Conservation (phyloP, 2,888 invertebrate species). For the Dusona sp. region DNA sequence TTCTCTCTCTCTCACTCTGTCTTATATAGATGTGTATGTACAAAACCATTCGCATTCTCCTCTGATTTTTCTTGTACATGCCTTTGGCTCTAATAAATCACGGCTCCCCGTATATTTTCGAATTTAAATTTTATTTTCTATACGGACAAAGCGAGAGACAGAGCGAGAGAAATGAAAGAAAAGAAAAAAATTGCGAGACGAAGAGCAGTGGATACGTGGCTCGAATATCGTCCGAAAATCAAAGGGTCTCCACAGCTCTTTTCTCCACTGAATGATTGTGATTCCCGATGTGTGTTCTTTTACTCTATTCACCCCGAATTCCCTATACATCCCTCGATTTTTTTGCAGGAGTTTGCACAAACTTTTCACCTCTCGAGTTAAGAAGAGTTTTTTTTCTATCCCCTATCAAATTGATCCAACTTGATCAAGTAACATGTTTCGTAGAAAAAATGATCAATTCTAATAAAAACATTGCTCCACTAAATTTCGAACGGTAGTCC, state of each 20-base stretch:
- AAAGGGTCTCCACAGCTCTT: slow-evolving; percentile 44
- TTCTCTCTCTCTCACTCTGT: neutral
- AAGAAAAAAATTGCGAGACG: slow-evolving; percentile 25
- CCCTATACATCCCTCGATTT: neutral
- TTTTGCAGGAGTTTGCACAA: slow-evolving; percentile 15
- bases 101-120: slow-evolving; percentile 58
- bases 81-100: slow-evolving; percentile 57
- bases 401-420: neutral
- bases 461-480: neutral
- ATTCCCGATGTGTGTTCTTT: slow-evolving; percentile 14
- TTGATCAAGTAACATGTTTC: neutral
- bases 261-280: slow-evolving; percentile 1
- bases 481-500: neutral
- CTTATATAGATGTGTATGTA: slow-evolving; percentile 1
- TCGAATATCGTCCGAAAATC: slow-evolving; percentile 62
- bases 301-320: neutral
- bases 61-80: slow-evolving; percentile 7
- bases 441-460: neutral
- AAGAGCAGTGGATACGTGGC: slow-evolving; percentile 62
- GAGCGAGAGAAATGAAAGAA: neutral
- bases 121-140: slow-evolving; percentile 68
- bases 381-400: neutral
- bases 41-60: slow-evolving; percentile 57
- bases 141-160: slow-evolving; percentile 6
- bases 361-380: neutral